These are phyloP conservation scores for Typhlichthys subterraneus DNA, from an alignment of 2,797 vertebrate species.

Conservation along the genomic window DNA sequence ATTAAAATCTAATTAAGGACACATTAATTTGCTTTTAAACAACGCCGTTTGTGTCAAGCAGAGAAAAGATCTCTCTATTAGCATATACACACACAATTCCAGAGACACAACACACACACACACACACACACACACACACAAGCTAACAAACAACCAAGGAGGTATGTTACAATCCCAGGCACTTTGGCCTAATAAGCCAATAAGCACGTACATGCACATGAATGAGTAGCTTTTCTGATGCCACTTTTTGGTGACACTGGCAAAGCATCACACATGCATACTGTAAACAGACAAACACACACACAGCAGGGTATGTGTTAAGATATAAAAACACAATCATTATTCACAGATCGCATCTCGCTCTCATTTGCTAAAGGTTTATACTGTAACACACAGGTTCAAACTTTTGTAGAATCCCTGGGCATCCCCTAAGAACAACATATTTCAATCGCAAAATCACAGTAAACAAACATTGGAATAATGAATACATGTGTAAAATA, in stretches of 20 bases:
- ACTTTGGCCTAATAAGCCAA: background rate
- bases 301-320: too few relatives aligned
- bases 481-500: too few relatives aligned
- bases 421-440: too few relatives aligned
- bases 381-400: too few relatives aligned
- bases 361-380: too few relatives aligned
- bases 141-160: background rate
- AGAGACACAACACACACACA: background rate
- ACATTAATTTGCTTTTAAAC: conserved; percentile 52
- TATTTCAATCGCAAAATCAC: too few relatives aligned
- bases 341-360: too few relatives aligned
- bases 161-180: background rate
- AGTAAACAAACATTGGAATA: too few relatives aligned
- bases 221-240: background rate
- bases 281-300: background rate
- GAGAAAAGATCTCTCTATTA: conserved; percentile 47
- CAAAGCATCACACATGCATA: background rate
- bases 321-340: too few relatives aligned
- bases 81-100: conserved; percentile 2
- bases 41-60: conserved; percentile 31
- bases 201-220: background rate
- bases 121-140: conserved; percentile 3
- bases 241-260: background rate
- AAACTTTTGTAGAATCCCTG: too few relatives aligned
- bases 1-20: conserved; percentile 66